Conservation (phyloP, 2,113 vertebrate species). For the Apistogramma diplotaenia region DNA sequence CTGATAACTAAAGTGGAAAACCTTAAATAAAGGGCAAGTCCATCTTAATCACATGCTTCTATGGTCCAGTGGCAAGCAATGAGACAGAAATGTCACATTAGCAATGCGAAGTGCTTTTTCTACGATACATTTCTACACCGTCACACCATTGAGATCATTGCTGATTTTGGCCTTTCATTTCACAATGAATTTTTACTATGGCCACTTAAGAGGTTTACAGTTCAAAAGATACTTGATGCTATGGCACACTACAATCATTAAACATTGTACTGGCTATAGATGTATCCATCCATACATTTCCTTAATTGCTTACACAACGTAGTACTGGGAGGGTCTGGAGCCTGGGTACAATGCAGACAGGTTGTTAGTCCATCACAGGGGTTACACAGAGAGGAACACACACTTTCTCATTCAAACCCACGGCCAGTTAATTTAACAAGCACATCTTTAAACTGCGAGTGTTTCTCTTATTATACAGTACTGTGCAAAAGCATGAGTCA, state of each 20-base stretch:
- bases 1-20: slow-evolving; percentile 48
- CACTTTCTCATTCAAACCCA: too few species aligned
- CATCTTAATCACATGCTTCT: slow-evolving; percentile 59
- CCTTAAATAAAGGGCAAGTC: slow-evolving; percentile 64
- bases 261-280: not conserved
- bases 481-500: too few species aligned
- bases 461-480: not conserved
- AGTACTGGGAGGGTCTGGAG: not conserved
- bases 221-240: not conserved
- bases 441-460: not conserved
- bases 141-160: not conserved
- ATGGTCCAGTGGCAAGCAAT: slow-evolving; percentile 38
- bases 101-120: slow-evolving; percentile 29
- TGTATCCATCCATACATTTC: too few species aligned
- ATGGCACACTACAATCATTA: not conserved
- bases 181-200: not conserved
- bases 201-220: not conserved
- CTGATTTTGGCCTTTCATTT: not conserved
- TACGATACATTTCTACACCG: not conserved
- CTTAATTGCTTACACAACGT: not conserved
- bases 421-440: not conserved
- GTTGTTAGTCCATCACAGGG: too few species aligned
- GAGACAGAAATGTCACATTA: slow-evolving; percentile 67
- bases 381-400: too few species aligned
- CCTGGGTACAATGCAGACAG: not conserved